Conservation (phyloP, 2,797 vertebrate genomes). For the Bucorvus abyssinicus region DNA sequence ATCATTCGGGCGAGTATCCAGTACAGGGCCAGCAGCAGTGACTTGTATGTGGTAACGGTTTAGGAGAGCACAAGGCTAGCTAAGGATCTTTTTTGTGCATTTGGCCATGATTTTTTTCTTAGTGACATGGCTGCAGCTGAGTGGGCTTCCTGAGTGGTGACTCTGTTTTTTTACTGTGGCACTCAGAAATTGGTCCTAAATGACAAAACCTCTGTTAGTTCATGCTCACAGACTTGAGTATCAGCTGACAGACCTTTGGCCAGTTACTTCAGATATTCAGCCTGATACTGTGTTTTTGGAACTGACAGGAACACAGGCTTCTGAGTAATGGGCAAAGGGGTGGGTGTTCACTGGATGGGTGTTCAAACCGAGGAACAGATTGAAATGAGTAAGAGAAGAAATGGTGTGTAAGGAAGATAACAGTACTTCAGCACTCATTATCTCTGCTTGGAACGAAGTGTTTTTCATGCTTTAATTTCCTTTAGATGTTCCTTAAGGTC, state of each 20-base stretch:
- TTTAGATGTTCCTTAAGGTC: neutral
- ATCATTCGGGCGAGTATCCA: rapidly evolving
- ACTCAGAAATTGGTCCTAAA: neutral
- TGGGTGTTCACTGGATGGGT: neutral
- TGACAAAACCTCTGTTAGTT: neutral
- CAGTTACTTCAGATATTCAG: neutral
- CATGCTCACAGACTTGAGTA: too few species aligned
- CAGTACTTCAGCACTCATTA: neutral
- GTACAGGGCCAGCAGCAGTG: neutral
- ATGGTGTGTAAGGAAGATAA: neutral
- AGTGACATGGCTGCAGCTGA: neutral
- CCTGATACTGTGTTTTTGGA: neutral
- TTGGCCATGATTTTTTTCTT: neutral
- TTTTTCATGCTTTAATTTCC: neutral
- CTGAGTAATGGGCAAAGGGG: neutral
- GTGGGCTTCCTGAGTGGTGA: neutral
- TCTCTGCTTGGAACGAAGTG: neutral
- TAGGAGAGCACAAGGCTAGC: neutral
- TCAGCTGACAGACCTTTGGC: neutral
- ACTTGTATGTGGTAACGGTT: neutral
- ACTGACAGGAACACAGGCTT: neutral
- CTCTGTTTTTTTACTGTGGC: neutral
- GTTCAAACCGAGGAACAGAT: neutral
- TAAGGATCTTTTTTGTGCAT: neutral
- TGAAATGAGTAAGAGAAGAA: neutral